Evolutionary conservation across 1,140 invertebrate genomes (phyloP), one percentile per base, ranked within the genome.

Genomic region (Bombus turneri): DNA sequence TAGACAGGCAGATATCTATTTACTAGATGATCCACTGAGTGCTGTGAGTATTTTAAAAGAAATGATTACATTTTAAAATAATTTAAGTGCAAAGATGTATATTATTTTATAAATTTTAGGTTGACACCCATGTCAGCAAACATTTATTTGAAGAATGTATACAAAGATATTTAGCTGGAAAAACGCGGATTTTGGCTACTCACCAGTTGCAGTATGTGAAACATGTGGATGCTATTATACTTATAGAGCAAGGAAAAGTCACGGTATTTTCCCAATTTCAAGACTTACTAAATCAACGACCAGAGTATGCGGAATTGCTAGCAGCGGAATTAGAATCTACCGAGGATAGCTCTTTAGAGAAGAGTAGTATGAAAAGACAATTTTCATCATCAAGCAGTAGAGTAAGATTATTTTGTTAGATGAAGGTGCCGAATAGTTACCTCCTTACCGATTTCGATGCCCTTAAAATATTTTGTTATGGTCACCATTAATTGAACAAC

Each of bases 181-280:
- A 95, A 87, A 97, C 97, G 0, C 95, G 97, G 28, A 96, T 99
- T 91, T 95, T 99, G 31, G 97, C 98, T 10, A 99, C 98, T 1
- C 98, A 99, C 94, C 98, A 99, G 93, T 93, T 99, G 77, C 98
- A 98, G 92, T 98, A 98, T 91, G 95, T 99, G 9, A 97, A 97
- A 90, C 96, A 96, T 69, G 98, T 98, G 10, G 97, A 98, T 90
- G 96, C 96, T 85, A 98, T 99, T 88, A 93, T 98, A 64, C 96
- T 98, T n/a, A 92, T 98, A 77, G 96, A 98, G 88, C 96, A 98
- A 93, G 98, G 97, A 87, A 95, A 93, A 87, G 91, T 96, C 28
- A 79, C 87, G 9, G 85, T 88, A 2, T 94, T 93, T 43, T 76
- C 89, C 0, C 93, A 96, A 96, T 95, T 96, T 96, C 89, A 96